Evolutionary conservation across 2,113 vertebrate species (phyloP).

Genomic region (Pteruthius melanotis): DNA sequence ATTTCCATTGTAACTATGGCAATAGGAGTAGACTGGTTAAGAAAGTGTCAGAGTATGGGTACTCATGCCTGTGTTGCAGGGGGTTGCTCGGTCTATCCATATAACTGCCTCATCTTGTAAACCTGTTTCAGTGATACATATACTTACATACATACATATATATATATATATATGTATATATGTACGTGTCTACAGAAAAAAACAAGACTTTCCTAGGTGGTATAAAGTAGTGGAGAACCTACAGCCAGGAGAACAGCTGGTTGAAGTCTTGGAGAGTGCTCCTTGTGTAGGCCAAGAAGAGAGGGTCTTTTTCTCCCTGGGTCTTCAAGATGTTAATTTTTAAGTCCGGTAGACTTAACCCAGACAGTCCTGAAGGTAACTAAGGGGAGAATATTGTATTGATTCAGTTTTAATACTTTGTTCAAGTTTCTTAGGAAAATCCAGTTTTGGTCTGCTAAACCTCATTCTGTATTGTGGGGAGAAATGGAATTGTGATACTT

Average conservation of each 20-base stretch:
- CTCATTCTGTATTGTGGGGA: neutral
- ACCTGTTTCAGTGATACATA: neutral
- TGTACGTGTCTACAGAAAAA: neutral
- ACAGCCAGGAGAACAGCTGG: neutral
- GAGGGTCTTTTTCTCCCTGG: neutral
- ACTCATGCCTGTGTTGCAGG: neutral
- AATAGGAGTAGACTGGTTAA: neutral
- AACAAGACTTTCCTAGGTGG: neutral
- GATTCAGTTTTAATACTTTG: neutral
- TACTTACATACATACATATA: neutral
- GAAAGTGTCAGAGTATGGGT: neutral
- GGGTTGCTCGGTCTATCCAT: neutral
- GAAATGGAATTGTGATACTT: neutral
- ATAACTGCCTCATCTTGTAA: neutral
- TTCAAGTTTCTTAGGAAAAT: neutral
- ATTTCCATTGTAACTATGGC: conserved; percentile 22
- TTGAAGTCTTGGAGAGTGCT: neutral
- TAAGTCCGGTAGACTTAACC: neutral
- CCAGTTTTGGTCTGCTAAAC: neutral
- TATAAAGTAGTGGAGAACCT: neutral
- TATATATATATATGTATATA: too few relatives aligned
- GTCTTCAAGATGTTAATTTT: neutral
- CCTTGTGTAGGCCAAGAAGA: neutral
- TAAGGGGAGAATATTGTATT: neutral
- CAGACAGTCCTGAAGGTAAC: neutral